phyloP scores from a whole-genome alignment of 2,888 invertebrate genomes.

The Drosophila paramelanica region DNA sequence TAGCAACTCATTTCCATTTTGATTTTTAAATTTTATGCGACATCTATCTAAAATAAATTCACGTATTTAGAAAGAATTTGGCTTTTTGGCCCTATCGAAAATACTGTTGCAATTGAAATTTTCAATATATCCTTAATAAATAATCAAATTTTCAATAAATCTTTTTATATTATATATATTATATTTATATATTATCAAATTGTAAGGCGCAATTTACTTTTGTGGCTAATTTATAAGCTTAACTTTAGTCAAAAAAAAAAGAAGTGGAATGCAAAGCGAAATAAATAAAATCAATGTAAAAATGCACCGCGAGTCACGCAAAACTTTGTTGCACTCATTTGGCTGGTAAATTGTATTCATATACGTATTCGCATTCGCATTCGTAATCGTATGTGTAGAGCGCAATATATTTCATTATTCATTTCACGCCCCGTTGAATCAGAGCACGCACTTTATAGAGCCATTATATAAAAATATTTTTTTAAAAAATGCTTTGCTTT shows the following conservation, averaged over 20 bases:
- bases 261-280: slow-evolving; percentile 8
- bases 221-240: neutral
- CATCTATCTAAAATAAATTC: slow-evolving; percentile 7
- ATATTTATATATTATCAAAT: too few species aligned
- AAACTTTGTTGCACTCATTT: slow-evolving; percentile 65
- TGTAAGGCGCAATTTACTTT: too few species aligned
- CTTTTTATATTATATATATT: too few species aligned
- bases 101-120: neutral
- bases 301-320: slow-evolving; percentile 62
- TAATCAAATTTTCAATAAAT: too few species aligned
- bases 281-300: slow-evolving; percentile 6
- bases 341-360: slow-evolving; percentile 59
- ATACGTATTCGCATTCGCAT: slow-evolving; percentile 38
- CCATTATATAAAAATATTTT: slow-evolving; percentile 70
- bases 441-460: slow-evolving; percentile 73
- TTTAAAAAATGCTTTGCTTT: slow-evolving; percentile 67
- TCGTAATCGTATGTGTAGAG: slow-evolving; percentile 52
- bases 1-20: slow-evolving; percentile 58
- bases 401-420: slow-evolving; percentile 61
- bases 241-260: neutral
- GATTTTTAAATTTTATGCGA: slow-evolving; percentile 20
- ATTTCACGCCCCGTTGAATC: slow-evolving; percentile 61
- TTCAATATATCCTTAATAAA: too few species aligned
- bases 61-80: neutral
- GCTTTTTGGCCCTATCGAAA: neutral